phyloP scores from a whole-genome alignment of 1,140 invertebrate genomes.

The Hylyphantes graminicola region DNA sequence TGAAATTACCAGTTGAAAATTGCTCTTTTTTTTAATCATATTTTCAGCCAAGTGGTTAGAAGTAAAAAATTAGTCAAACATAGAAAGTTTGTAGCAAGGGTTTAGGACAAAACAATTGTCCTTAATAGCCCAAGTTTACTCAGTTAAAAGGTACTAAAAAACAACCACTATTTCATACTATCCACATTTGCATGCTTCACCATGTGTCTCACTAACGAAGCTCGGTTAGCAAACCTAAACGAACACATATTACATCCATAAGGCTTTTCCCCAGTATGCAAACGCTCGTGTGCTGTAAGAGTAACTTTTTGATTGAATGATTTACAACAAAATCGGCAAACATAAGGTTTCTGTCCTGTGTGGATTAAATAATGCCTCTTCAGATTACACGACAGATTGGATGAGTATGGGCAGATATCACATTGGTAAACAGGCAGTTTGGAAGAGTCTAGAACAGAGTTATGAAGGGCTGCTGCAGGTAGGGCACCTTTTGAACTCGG shows the following conservation, averaged over 20 bases:
- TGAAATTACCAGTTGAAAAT: too few relatives aligned
- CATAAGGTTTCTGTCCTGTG: constrained; percentile 26
- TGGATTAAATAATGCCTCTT: constrained; percentile 51
- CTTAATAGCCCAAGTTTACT: too few relatives aligned
- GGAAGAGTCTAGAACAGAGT: too few relatives aligned
- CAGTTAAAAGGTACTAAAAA: too few relatives aligned
- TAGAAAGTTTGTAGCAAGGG: too few relatives aligned
- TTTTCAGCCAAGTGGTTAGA: too few relatives aligned
- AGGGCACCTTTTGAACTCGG: too few relatives aligned
- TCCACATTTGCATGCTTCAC: constrained; percentile 9
- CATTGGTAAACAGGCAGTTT: constrained; percentile 4
- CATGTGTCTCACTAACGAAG: constrained; percentile 10
- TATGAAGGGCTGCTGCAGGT: too few relatives aligned
- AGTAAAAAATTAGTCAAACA: too few relatives aligned
- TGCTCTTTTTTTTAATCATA: too few relatives aligned
- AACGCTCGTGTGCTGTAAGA: constrained; percentile 19
- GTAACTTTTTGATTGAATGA: constrained; percentile 44
- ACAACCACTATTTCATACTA: too few relatives aligned
- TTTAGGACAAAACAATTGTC: too few relatives aligned
- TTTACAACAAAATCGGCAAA: constrained; percentile 31
- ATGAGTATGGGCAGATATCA: constrained; percentile 26
- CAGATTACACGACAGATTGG: constrained; percentile 20
- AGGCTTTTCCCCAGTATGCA: constrained; percentile 39
- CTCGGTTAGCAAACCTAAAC: constrained; percentile 15
- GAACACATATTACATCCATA: constrained; percentile 21